Evolutionary conservation across 1,140 invertebrate species (phyloP), one percentile per base, ranked within the genome.

Genomic region (Olivierus martensii): DNA sequence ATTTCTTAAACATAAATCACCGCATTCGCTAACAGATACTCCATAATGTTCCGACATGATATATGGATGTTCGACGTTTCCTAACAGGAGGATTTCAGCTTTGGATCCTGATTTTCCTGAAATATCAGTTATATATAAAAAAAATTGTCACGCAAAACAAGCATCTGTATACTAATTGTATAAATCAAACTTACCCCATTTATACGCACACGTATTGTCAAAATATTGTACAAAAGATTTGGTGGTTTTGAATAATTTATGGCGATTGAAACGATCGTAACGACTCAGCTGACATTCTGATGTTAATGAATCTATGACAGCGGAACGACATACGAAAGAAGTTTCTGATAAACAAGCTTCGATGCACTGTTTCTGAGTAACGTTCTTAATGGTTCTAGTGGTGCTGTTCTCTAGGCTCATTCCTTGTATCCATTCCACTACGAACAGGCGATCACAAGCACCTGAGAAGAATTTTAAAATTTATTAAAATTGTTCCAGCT

Each of bases 311-410:
- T 84, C 82, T 71, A 83, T 92, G 71, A 89, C 90, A 55, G 84
- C 83, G 51, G 89, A 91, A 73, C 88, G 83, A 79, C 88, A 93
- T 54, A 80, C 75, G 69, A 92, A 91, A 65, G 88, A 83, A 57
- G 79, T 79, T 69, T 90, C 86, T 43, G 82, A 82, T 18, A 92
- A 74, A 65, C 88, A 93, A 53, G 87, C 71, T 71, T 90, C 84
- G 49, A 89, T 75, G 69, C 89, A 93, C 69, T 87, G 83, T 60
- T 84, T 80, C 62, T 87, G 75, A n/a, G 47, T 45, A n/a, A 22
- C 47, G 38, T 57, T 57, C 2, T 12, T 15, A 3, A 57, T 18
- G 1, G 46, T 28, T 1, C 15, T 28, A 38, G 53, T 44, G 12
- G 53, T 46, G 28, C 51, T 7, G 6, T 28, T 43, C 35, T 11